Conservation (phyloP, 1,140 invertebrate genomes). For the Danaus melanippus region DNA sequence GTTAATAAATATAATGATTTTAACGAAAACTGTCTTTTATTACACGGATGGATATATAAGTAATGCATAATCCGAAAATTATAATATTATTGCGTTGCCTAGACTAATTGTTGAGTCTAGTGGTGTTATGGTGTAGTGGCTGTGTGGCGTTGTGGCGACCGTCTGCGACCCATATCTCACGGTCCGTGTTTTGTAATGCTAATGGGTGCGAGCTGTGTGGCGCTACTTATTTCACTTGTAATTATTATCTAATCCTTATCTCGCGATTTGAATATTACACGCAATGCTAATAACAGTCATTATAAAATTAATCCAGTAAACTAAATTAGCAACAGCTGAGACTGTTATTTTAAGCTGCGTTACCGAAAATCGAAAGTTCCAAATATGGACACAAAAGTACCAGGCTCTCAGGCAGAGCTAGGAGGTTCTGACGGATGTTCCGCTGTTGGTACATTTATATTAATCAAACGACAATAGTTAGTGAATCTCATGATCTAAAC, state of each 20-base stretch:
- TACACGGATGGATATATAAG: too few relatives aligned
- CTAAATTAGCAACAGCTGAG: too few relatives aligned
- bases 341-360: too few relatives aligned
- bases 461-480: constrained; percentile 37
- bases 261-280: too few relatives aligned
- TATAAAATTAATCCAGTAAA: too few relatives aligned
- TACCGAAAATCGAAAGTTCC: constrained; percentile 17
- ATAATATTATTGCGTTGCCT: constrained; percentile 8
- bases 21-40: too few relatives aligned
- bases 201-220: constrained; percentile 8
- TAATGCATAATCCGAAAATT: constrained; percentile 8
- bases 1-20: too few relatives aligned
- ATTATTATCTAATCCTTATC: too few relatives aligned
- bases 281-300: too few relatives aligned
- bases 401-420: constrained; percentile 18
- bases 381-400: constrained; percentile 34
- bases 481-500: constrained; percentile 50
- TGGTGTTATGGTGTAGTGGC: too few relatives aligned
- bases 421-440: constrained; percentile 8
- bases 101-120: constrained; percentile 13
- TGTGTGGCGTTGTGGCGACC: neutral
- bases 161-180: constrained; percentile 23
- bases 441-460: neutral
- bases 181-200: constrained; percentile 16
- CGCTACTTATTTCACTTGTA: neutral